Conservation (phyloP, 2,888 invertebrate genomes). For the Marronus borbonicus region DNA sequence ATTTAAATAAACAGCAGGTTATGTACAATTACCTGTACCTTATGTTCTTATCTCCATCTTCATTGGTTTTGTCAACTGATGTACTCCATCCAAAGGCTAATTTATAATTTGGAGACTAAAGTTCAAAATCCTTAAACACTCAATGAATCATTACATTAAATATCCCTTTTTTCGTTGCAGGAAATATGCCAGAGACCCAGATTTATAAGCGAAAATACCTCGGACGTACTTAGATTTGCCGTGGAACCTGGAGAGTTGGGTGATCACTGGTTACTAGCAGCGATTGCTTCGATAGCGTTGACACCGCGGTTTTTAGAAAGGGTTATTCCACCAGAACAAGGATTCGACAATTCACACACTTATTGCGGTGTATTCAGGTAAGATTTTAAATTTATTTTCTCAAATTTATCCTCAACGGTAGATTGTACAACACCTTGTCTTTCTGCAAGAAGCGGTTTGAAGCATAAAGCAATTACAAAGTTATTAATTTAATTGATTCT, state of each 20-base stretch:
- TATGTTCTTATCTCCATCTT: no score
- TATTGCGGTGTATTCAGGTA: slow-evolving; percentile 81
- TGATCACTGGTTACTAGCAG: slow-evolving; percentile 77
- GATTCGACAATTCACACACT: slow-evolving; percentile 73
- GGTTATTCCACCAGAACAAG: slow-evolving; percentile 78
- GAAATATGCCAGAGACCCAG: slow-evolving; percentile 79
- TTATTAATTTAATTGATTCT: no score
- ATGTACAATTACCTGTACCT: no score
- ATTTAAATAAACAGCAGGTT: no score
- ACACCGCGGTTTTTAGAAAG: slow-evolving; percentile 80
- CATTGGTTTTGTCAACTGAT: no score
- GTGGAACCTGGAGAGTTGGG: slow-evolving; percentile 75
- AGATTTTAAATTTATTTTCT: slow-evolving; percentile 41
- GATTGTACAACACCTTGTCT: no score
- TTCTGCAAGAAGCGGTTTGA: no score
- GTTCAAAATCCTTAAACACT: neutral
- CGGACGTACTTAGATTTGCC: slow-evolving; percentile 68
- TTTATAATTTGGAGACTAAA: neutral
- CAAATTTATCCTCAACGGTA: no score
- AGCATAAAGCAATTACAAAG: no score
- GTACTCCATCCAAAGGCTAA: no score
- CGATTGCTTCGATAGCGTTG: slow-evolving; percentile 78
- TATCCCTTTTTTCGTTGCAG: slow-evolving; percentile 66
- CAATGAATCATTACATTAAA: neutral
- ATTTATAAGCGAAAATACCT: slow-evolving; percentile 70